Evolutionary conservation across 1,140 invertebrate genomes (phyloP).

Genomic region (Holcopasites calliopsidis): DNA sequence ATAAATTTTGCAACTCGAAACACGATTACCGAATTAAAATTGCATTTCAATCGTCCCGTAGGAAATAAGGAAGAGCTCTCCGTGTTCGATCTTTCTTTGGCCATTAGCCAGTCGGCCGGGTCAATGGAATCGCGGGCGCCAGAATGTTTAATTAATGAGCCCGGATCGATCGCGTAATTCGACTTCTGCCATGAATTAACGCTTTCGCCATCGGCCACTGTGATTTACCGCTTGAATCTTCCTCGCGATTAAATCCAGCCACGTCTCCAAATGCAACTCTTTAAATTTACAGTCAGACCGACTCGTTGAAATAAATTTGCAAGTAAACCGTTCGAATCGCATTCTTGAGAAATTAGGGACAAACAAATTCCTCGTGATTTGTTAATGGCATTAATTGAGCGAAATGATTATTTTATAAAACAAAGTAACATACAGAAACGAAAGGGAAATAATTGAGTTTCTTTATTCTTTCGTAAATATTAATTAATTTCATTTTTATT

Average conservation of each 20-base stretch:
- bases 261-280: background rate
- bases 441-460: too few relatives aligned
- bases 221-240: background rate
- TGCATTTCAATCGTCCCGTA: background rate
- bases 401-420: too few relatives aligned
- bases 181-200: constrained; percentile 13
- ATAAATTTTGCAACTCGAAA: background rate
- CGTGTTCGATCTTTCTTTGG: background rate
- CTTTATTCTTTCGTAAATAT: too few relatives aligned
- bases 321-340: too few relatives aligned
- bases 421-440: too few relatives aligned
- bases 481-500: too few relatives aligned
- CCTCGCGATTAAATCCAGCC: background rate
- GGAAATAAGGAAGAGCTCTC: background rate
- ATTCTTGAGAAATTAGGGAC: too few relatives aligned
- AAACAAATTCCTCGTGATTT: too few relatives aligned
- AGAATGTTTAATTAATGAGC: constrained; percentile 26
- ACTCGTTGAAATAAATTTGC: too few relatives aligned
- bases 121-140: constrained; percentile 5
- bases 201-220: background rate
- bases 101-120: background rate
- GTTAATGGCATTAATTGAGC: too few relatives aligned
- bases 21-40: constrained; percentile 34
- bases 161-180: constrained; percentile 15
- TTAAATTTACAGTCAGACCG: too few relatives aligned